These are phyloP conservation scores for Pelecanoides urinatrix DNA, from an alignment of 2,113 vertebrate genomes.

Conservation along the genomic window DNA sequence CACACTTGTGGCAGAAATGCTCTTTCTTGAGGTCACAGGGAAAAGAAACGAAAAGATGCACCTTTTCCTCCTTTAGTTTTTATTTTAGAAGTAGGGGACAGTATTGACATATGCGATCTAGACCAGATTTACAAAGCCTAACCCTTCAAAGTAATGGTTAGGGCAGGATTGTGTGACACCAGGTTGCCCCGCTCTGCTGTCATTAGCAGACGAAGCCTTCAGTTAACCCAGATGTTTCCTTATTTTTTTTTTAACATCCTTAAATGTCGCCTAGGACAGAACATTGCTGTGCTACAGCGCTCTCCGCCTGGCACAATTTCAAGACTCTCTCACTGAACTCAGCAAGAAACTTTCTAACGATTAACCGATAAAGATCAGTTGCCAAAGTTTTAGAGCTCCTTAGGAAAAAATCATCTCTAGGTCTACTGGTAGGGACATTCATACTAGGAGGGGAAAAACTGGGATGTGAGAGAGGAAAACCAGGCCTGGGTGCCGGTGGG, in stretches of 20 bases:
- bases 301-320: neutral
- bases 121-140: neutral
- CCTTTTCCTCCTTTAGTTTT: neutral
- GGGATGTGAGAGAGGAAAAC: neutral
- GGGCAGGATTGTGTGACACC: neutral
- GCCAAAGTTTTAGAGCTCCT: neutral
- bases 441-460: neutral
- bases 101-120: accelerated
- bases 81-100: neutral
- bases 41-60: neutral
- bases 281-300: neutral
- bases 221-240: neutral
- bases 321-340: neutral
- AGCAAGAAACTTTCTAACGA: neutral
- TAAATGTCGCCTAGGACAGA: neutral
- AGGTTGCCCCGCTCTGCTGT: neutral
- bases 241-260: neutral
- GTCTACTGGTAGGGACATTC: neutral
- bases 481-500: neutral
- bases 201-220: neutral
- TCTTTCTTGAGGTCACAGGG: neutral
- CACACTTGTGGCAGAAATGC: neutral
- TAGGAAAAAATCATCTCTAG: neutral
- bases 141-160: neutral
- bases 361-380: neutral